Evolutionary conservation across 2,888 invertebrate species (phyloP), one percentile per base, ranked within the genome.

Genomic region (Nymphalis polychloros): DNA sequence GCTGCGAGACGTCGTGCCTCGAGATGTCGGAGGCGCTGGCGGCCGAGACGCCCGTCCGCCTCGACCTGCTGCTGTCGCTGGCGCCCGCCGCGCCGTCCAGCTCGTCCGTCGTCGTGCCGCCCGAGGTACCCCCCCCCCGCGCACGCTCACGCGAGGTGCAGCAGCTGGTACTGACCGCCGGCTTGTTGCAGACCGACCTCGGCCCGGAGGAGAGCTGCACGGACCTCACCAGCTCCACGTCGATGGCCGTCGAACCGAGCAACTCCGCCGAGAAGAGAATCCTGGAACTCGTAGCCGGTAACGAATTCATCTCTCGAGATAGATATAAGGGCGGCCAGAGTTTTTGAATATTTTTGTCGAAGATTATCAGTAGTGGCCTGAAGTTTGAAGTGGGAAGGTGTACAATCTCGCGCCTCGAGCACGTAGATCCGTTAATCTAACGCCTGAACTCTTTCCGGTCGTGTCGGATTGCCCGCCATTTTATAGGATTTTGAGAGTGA

Each of bases 21-120:
- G 96, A 97, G 76, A 94, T 97, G 79, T 97, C 98, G 1, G 97
- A 98, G 86, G 96, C 97, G 77, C 86, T 98, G 74, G 98, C 98
- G 31, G 97, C 97, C 77, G 96, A 97, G 87, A 98, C 98, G 2
- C 98, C 98, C 0, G 97, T 98, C 53, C 94, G 98, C 53, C 93
- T 98, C 46, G 98, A 98, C 88, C 93, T 98, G 68, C 92, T 98
- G 74, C 93, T 98, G 71, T 97, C 97, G 8, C 89, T 98, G 73
- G 96, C 97, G 70, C 97, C 97, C n/a, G 93, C 97, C 52, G 95
- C 96, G 64, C 95, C 97, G 20, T 92, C 95, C 19, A 95, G 95
- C 77, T 95, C 95, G 61, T 95, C 96, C 80, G 96, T 96, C 77
- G 88, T 96, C 52, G 94, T 95, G 69, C 95, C 96, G 1, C 93